Base-by-base conservation (phyloP, 2,113 vertebrate genomes). In the Mesembrinibis cayennensis region DNA sequence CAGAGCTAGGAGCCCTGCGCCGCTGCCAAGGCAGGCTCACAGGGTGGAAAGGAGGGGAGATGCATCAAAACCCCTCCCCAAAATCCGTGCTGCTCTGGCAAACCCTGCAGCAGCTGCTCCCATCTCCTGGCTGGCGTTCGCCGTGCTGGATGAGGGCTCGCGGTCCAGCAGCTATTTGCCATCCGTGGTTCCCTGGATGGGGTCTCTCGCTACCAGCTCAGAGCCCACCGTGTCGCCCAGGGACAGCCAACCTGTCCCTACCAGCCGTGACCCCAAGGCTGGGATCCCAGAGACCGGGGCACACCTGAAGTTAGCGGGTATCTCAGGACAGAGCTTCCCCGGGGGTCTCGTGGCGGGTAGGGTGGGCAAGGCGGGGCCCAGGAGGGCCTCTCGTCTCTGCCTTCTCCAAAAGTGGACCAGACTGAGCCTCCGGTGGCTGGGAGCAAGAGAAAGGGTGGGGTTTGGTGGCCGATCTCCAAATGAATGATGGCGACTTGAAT, bases 391-490 rank as follows among this genome's bases (percentile, higher is more conserved):
- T 89, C 4, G 3, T 36, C 36, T 73, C 45, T 77, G 50, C 27
- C 36, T 90, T 69, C 67, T 50, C 80, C 45, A 81, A 32, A 73
- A 53, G 13, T 13, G 11, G 26, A 53, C 16, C 58, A 80, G 71
- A 56, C 4, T 15, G 47, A 95, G n/a, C 17, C 25, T 59, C 38
- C 0, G 0, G 40, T 19, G 30, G 34, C 2, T 66, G 63, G 67
- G 38, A 95, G 13, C 30, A 83, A 77, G 32, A 49, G 45, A 81
- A 87, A 94, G 63, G 45, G 32, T 49, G 82, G 16, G 53, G 53
- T 83, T 93, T 82, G 62, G 61, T 82, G 76, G 81, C 55, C 3
- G 3, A 50, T 87, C 34, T 87, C 88, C 82, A 84, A 87, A 66
- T 0, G 0, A 71, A 45, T 27, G 44, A 56, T 4, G 21, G 61